Conservation (phyloP, 2,797 vertebrate genomes). For the Otolemur crassicaudatus region DNA sequence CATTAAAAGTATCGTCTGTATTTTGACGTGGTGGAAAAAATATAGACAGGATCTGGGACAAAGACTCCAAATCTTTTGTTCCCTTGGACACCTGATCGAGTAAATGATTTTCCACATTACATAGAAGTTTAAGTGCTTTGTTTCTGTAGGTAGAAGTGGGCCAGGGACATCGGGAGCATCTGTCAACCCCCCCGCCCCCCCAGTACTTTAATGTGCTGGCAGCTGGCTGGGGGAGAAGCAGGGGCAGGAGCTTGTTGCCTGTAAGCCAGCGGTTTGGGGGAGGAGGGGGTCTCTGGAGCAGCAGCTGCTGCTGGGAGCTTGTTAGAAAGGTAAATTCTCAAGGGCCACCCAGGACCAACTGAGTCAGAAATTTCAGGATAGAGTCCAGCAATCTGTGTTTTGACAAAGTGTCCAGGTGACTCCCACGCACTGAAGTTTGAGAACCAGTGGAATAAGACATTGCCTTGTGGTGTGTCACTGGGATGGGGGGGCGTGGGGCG, state of each 20-base stretch:
- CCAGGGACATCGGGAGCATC: constrained; percentile 13
- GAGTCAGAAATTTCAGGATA: neutral
- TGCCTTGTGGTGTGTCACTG: neutral
- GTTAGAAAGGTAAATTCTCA: neutral
- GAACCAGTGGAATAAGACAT: neutral
- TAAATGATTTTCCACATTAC: constrained; percentile 46
- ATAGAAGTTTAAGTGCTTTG: constrained; percentile 55
- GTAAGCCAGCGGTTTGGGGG: neutral
- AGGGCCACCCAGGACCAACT: neutral
- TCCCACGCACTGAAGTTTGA: neutral
- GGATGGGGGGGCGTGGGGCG: too few relatives aligned
- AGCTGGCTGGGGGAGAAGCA: neutral
- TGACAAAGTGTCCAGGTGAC: neutral
- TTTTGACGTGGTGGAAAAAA: constrained; percentile 41
- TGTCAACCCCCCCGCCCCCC: neutral
- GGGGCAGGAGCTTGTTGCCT: neutral
- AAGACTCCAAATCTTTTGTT: constrained; percentile 63
- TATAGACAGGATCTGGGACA: constrained; percentile 57
- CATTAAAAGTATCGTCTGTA: neutral
- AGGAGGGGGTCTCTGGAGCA: neutral
- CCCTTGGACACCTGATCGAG: constrained; percentile 5
- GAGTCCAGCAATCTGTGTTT: neutral
- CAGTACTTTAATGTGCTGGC: neutral
- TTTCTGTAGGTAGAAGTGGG: constrained; percentile 62
- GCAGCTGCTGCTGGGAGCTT: too few relatives aligned